phyloP scores from a whole-genome alignment of 2,797 vertebrate species.

The Thunnus albacares region DNA sequence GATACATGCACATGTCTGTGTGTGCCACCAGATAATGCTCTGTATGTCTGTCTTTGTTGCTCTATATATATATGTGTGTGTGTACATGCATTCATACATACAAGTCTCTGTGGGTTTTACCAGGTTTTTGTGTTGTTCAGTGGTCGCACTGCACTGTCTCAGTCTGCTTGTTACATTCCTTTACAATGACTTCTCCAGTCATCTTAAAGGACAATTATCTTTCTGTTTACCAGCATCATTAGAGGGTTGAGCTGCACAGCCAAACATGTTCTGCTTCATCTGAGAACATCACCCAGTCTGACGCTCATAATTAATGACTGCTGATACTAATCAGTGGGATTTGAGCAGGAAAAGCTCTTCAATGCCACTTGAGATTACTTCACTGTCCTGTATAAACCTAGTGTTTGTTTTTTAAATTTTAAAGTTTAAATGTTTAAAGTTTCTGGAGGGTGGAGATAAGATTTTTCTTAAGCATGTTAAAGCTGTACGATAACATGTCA shows the following conservation, averaged over 20 bases:
- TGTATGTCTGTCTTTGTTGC: background rate
- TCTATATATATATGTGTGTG: background rate
- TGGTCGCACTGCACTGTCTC: constrained; percentile 45
- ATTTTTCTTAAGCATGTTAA: constrained; percentile 6
- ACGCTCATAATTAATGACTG: constrained; percentile 86
- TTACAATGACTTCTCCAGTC: constrained; percentile 85
- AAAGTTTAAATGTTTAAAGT: too few relatives aligned
- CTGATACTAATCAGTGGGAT: constrained; percentile 84
- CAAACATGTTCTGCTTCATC: constrained; percentile 90
- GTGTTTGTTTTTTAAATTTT: background rate
- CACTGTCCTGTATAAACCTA: constrained; percentile 66
- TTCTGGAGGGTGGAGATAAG: background rate
- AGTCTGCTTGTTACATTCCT: constrained; percentile 66
- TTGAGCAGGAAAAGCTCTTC: constrained; percentile 76
- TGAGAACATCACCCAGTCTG: constrained; percentile 86
- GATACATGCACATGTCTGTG: background rate
- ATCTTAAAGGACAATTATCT: constrained; percentile 90
- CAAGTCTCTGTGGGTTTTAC: background rate
- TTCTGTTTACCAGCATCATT: constrained; percentile 90
- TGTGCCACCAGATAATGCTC: background rate
- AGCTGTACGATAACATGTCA: background rate
- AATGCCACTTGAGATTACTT: constrained; percentile 74
- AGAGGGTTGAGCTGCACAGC: constrained; percentile 87
- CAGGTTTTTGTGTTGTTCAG: constrained; percentile 45
- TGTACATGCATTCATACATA: background rate